A percentile compares a stretch with the other conserved stretches of the same genome.
Conservation (phyloP, 2,888 invertebrate species). For the Thereva unica region DNA sequence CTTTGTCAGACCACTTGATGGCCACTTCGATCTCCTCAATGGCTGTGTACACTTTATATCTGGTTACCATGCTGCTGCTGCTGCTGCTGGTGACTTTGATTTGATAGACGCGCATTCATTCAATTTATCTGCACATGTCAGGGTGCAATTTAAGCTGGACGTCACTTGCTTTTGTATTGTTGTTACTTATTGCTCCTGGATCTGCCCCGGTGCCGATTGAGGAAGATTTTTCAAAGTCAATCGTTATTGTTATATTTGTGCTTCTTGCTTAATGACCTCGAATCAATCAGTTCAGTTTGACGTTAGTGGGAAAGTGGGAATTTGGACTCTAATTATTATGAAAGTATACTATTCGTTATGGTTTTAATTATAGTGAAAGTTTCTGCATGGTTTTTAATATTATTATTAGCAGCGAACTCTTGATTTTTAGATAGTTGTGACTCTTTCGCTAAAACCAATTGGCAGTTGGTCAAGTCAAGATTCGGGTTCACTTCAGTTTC, state of each 20-base stretch:
- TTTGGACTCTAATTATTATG: not conserved
- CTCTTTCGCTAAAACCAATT: no score
- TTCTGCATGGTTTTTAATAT: no score
- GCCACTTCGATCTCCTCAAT: conserved; percentile 12
- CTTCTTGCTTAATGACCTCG: conserved; percentile 21
- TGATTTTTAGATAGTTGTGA: no score
- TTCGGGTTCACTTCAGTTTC: no score
- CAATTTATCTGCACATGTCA: conserved; percentile 33
- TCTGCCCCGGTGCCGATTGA: not conserved
- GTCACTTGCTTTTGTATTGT: conserved; percentile 24
- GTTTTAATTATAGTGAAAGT: no score
- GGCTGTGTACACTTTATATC: not conserved
- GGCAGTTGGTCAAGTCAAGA: no score
- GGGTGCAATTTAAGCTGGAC: conserved; percentile 14
- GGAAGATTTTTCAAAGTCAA: conserved; percentile 28
- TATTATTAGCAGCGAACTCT: no score
- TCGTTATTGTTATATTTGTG: conserved; percentile 27
- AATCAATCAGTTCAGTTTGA: conserved; percentile 28
- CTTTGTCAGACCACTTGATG: conserved; percentile 28
- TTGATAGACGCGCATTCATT: conserved; percentile 25
- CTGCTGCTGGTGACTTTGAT: conserved; percentile 22
- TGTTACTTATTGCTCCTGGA: conserved; percentile 11
- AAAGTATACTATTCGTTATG: no score
- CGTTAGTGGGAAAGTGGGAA: conserved; percentile 26
- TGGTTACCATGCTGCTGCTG: not conserved